Base-by-base conservation (phyloP, 2,113 vertebrate species). In the Daboia siamensis region DNA sequence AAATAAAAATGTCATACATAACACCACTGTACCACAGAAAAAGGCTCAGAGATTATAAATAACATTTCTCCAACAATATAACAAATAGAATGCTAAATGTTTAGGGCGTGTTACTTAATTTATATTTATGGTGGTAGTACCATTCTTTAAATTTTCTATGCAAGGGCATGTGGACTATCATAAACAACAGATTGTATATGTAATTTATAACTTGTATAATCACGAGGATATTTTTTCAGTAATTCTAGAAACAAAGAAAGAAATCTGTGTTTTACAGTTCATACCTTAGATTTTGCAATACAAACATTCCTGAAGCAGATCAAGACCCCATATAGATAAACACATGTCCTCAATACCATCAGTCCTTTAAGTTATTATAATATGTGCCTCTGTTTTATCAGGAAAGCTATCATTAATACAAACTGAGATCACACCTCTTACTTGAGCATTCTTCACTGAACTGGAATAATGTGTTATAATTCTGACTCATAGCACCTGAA, bases 391-490 rank as follows among this genome's bases (percentile, higher is more conserved):
- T 29, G 46, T 48, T 51, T 86, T 80, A 44, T 80, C 74, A 80
- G 7, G 33, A 44, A 80, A 80, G 33, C 33, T 80, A 9, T 80
- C 52, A 85, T 23, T 59, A 86, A 85, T 59, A 26, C 12, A 92
- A 90, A 80, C 87, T 26, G 21, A 92, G 56, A 88, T 92, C 74
- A 90, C 8, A 85, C 88, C 21, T 44, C 52, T 89, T 89, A n/a
- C 85, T 90, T 64, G 46, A 86, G 7, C 88, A 86, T 90, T 61
- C 55, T 61, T 89, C 13, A 87, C 26, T 51, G 84, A 51, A 90
- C 80, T 86, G 48, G 88, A 90, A 86, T 93, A 86, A 61, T 23
- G 9, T 93, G 57, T 84, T 93, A 52, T 86, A 90, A 93, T 90
- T 57, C 92, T 90, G 80, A 64, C 56, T 90, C 80, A 90, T 24